Evolutionary conservation across 1,140 invertebrate genomes (phyloP), one percentile per base, ranked within the genome.

Genomic region (Tribolium madens): DNA sequence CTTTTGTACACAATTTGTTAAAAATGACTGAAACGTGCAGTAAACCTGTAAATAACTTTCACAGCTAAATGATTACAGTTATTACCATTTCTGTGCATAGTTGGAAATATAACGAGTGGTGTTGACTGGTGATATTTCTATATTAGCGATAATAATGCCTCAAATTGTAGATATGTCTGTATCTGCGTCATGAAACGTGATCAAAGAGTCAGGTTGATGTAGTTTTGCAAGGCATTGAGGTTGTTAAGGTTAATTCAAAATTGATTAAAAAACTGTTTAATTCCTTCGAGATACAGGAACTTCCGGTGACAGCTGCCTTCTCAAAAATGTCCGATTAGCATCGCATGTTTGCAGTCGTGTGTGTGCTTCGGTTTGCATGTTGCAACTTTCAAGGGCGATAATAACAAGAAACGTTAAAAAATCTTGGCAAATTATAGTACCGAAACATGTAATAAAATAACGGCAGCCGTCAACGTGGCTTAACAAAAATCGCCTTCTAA

Each of bases 321-420:
- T 42, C n/a, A 17, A 50, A 50, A 50, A 50, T 15, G 6, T n/a
- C 48, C 48, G 15, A 14, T 17, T 50, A 50, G 15, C 12, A 26
- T 57, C 18, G 52, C 52, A 57, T 57, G 52, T 17, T 50, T 50
- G 6, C 3, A 42, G 36, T 42, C n/a, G 36, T 17, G 36, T 17
- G 48, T 15, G 48, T 50, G 48, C 52, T 17, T 21, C 36, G 9
- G 52, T 17, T 57, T 12, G 52, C 52, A 21, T 57, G 52, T 57
- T 57, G 52, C 52, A 18, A 57, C 18, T 57, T 57, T 26, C 52
- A 57, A 57, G 52, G 52, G 52, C 52, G 52, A 57, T 57, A 57
- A 57, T 57, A 50, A 57, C 52, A 26, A 57, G 18, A 57, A 26
- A 21, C 18, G 14, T 17, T 17, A 57, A 57, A 13, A 17, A 17